Conservation (phyloP, 2,797 vertebrate species). For the Chelidonichthys spinosus region DNA sequence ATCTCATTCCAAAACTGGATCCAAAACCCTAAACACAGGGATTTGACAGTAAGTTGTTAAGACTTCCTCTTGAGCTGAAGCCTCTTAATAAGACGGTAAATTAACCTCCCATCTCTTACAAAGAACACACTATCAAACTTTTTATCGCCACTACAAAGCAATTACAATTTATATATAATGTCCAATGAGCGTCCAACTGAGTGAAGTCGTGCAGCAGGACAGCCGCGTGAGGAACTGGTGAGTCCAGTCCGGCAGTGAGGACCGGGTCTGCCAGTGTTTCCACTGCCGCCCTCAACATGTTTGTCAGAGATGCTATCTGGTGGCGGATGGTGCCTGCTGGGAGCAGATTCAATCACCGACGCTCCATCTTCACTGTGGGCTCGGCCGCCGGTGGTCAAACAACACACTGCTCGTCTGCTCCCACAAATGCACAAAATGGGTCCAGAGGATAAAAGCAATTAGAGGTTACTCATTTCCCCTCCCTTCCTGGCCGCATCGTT, state of each 20-base stretch:
- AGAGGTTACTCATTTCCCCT: conserved; percentile 20
- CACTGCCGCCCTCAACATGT: conserved; percentile 16
- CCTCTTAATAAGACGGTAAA: too few relatives aligned
- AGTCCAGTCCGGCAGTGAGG: background rate
- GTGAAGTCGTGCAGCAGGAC: too few relatives aligned
- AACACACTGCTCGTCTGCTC: conserved; percentile 18
- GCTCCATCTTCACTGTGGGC: conserved; percentile 42
- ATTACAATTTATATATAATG: too few relatives aligned
- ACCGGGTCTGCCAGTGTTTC: background rate
- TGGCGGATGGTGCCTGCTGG: conserved; percentile 35
- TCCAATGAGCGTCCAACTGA: too few relatives aligned
- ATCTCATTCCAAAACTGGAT: too few relatives aligned
- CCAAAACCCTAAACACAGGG: too few relatives aligned
- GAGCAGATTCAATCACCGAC: conserved; percentile 53
- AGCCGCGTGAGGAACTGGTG: too few relatives aligned
- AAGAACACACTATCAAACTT: too few relatives aligned
- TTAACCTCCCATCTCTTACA: too few relatives aligned
- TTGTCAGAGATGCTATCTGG: conserved; percentile 54
- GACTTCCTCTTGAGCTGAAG: too few relatives aligned
- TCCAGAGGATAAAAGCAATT: conserved; percentile 47
- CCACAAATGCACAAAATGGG: conserved; percentile 32
- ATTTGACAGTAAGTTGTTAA: too few relatives aligned
- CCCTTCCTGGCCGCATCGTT: conserved; percentile 14
- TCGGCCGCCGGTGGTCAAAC: conserved; percentile 10
- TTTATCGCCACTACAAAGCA: too few relatives aligned